Base-by-base conservation (phyloP, 2,888 invertebrate species). In the Leptinotarsa tumamoca region DNA sequence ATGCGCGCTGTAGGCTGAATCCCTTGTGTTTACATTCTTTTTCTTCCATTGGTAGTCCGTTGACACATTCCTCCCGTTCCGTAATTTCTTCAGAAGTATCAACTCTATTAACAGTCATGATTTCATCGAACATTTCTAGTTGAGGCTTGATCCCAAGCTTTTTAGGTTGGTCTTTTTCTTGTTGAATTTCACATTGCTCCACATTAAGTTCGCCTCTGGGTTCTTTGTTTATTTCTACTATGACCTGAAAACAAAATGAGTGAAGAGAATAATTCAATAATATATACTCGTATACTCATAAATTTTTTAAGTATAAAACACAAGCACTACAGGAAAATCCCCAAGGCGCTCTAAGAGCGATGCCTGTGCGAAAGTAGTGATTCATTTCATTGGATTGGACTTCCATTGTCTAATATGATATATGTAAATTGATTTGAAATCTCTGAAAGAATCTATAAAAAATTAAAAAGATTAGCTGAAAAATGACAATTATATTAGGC, bases 1-100 rank as follows among this genome's bases (percentile, higher is more conserved):
- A 90, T 74, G 90, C 90, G 77, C 90, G 87, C 58, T 89, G 89
- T 80, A 91, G 89, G 84, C 89, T 89, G 81, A 90, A 90, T 67
- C 89, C 89, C 74, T 87, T 85, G 54, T 86, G 84, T 67, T 79
- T 81, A 74, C 72, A 72, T 27, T 79, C 78, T 67, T 72, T 74
- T n/a, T 78, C 73, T 69, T 78, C 76, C 49, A 58, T 52, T 18
- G 68, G 27, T 43, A 77, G 71, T 21, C 78, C 80, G 18, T 79
- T 74, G 1, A 72, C 70, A 17, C 68, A 67, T 63, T 74, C 73
- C 23, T 77, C 72, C 15, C 61, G 72, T 73, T 80, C 78, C 56
- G 54, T 63, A 66, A 79, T 80, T 21, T 78, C 79, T 14, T 79
- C 79, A 1, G 70, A 2, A 5, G 68, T 72, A 69, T 84, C 84